Evolutionary conservation across 2,888 invertebrate genomes (phyloP), one percentile per base, ranked within the genome.

Genomic region (Drosophila mulleri): DNA sequence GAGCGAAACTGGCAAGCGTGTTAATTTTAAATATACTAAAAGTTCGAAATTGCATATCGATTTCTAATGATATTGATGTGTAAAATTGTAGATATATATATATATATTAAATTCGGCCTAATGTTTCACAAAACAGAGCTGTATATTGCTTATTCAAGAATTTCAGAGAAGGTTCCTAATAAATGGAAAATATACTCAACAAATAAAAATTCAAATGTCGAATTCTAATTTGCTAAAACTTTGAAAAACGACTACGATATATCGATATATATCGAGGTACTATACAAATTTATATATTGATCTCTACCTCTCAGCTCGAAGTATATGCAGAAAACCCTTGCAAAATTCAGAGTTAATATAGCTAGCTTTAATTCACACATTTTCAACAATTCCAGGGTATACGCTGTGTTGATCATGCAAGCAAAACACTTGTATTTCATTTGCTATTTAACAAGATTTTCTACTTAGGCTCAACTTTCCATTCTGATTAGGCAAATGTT

Each of bases 381-480:
- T 11, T 3, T 76, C 0, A 7, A 7, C 9, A n/a, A 26, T 11
- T 29, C 29, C 41, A 41, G 54, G 18, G 41, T 41, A 42, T 29
- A 7, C 1, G 2, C n/a, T 12, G 3, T 11, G 53, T 18, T n/a
- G 3, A 2, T 41, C 26, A 54, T 29, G 41, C 23, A 2, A 41
- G 8, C 14, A 14, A 8, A 14, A 14, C 41, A 53, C 39, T 29
- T n/a, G 14, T 42, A 8, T 41, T 42, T 41, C 41, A 29, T 41
- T 56, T 41, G 29, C 0, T 4, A 16, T 16, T 16, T 23, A 20
- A 57, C 32, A 32, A 32, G 29, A 26, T 32, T 20, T 56, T 42
- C 42, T 42, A 56, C 56, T 56, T 56, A 32, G 7, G 11, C 29
- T 39, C 23, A 39, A 26, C n/a, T 29, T 42, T 56, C 14, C 32